Evolutionary conservation across 2,113 vertebrate genomes (phyloP).

Genomic region (Myotis yumanensis): DNA sequence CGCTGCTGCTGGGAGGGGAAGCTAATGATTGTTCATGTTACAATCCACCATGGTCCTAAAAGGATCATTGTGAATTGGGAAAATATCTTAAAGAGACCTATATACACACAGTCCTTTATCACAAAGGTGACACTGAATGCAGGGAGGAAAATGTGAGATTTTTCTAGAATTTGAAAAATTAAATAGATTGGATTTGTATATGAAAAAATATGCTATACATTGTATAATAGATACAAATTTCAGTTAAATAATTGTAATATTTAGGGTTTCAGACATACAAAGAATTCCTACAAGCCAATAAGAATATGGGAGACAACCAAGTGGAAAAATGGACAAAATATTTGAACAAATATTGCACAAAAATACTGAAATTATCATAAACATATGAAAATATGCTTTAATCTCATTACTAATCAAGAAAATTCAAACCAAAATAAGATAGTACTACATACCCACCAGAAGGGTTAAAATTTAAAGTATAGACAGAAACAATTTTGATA

Average conservation of each 20-base stretch:
- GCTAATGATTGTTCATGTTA: background rate
- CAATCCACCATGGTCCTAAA: background rate
- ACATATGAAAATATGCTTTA: background rate
- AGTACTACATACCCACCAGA: background rate
- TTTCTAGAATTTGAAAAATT: background rate
- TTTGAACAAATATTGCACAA: background rate
- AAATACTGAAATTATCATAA: background rate
- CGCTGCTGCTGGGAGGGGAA: background rate
- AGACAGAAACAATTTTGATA: background rate
- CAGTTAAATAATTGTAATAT: background rate
- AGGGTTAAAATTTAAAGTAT: background rate
- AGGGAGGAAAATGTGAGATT: background rate
- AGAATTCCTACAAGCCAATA: background rate
- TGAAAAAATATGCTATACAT: background rate
- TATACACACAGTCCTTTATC: background rate
- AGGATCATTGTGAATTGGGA: background rate
- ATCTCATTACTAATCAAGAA: background rate
- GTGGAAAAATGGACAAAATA: background rate
- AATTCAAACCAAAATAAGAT: background rate
- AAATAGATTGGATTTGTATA: background rate
- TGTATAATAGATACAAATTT: background rate
- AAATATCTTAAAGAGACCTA: background rate
- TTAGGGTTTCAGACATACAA: background rate
- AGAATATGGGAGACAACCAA: background rate
- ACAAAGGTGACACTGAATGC: background rate